These are phyloP conservation scores for Champsocephalus gunnari DNA, from an alignment of 2,797 vertebrate species.

Conservation along the genomic window DNA sequence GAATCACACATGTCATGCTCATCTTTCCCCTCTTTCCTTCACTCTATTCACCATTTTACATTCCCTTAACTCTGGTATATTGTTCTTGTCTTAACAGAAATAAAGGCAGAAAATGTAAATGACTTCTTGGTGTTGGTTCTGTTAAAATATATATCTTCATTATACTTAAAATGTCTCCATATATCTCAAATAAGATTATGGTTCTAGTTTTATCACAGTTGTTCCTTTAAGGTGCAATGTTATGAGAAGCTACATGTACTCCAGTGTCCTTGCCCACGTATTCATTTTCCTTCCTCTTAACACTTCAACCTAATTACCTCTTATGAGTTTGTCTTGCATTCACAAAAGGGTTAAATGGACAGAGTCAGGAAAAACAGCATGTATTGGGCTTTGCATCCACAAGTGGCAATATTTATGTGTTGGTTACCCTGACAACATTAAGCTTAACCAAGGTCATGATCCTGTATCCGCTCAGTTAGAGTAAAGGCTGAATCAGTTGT, in stretches of 20 bases:
- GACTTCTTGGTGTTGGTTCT: fast-evolving
- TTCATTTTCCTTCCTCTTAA: conserved; percentile 14
- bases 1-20: conserved; percentile 7
- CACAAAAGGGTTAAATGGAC: conserved; percentile 20
- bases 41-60: background rate
- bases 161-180: background rate
- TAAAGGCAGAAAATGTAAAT: background rate
- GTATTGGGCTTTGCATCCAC: conserved; percentile 17
- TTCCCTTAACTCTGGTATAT: background rate
- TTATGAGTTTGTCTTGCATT: background rate
- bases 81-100: background rate
- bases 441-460: conserved; percentile 78
- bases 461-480: conserved; percentile 71
- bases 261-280: background rate
- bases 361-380: conserved; percentile 9
- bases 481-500: conserved; percentile 37
- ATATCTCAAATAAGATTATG: background rate
- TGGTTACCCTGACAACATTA: conserved; percentile 74
- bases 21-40: background rate
- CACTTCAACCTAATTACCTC: conserved; percentile 10
- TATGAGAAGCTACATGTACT: background rate
- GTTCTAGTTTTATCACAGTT: background rate
- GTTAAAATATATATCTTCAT: background rate
- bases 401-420: conserved; percentile 50
- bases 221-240: background rate